Base-by-base conservation (phyloP, 1,140 invertebrate species). In the Drosophila rufa region DNA sequence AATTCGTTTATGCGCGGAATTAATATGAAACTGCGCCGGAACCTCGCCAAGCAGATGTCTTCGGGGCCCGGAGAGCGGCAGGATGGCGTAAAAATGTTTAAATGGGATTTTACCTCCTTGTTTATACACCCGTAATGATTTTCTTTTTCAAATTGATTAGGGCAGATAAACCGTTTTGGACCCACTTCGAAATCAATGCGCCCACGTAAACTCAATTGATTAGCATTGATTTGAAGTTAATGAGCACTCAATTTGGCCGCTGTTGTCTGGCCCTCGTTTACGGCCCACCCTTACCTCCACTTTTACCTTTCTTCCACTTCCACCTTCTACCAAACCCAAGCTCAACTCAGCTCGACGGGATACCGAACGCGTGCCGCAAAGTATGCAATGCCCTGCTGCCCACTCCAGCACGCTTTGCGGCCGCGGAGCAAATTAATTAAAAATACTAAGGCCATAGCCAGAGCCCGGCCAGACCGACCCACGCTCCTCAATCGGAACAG, bases 221-320 rank as follows among this genome's bases (percentile, higher is more conserved):
- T 81, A 86, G 80, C 80, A 89, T 89, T 86, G 84, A 89, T 89
- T 87, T 73, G 66, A 80, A 71, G 68, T 89, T 89, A 83, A 87
- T 89, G 59, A 79, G 69, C 80, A 84, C 77, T 84, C 66, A 80
- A 87, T 89, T 87, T 80, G 60, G 56, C 33, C 51, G 40, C 56
- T 47, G 60, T 64, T 40, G 38, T 45, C 33, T 73, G 60, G 48
- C 48, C 48, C 57, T 43, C 25, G 47, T 43, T 42, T 27, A 15
- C 45, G 25, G 25, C 36, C 64, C n/a, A 36, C 19, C 58, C 53
- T 12, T 43, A n/a, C 33, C 6, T 27, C 19, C 45, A 51, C 22
- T 48, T 48, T 6, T 9, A 53, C 53, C 53, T 40, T 56, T 15
- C 43, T 36, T 17, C 42, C 40, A 45, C 14, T 25, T 25, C 57